Evolutionary conservation across 2,888 invertebrate genomes (phyloP), one percentile per base, ranked within the genome.

Genomic region (Vesta saturnalis): DNA sequence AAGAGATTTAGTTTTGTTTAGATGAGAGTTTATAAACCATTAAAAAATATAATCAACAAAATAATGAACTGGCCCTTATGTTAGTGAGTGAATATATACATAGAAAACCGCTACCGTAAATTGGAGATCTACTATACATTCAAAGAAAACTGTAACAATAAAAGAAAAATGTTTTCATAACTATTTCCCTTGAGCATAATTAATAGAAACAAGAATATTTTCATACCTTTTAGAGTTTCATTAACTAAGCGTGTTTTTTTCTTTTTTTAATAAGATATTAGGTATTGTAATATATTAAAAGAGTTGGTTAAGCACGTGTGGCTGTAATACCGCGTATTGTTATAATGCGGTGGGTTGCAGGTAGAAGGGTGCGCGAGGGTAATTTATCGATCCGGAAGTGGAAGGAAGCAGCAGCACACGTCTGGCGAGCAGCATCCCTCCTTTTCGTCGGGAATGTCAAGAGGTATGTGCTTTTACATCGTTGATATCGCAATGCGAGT

Each of bases 321-420:
- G 35, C 47, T 66, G 62, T 66, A 66, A 70, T 66, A 60, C 63
- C 63, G 57, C 66, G 60, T 69, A 69, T 63, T 66, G 69, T 66
- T 70, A 63, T 66, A 65, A 60, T 55, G 62, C 55, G 58, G 60
- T 64, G 70, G 67, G 68, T 52, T 73, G 73, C 71, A 73, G 72
- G 73, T 73, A 68, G 70, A 69, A 70, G 71, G 66, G 69, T 69
- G 67, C 60, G n/a, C 39, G 63, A 68, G 71, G 68, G 69, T 67
- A 56, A 65, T 66, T 59, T 73, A 73, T 73, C 73, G 73, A 73
- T 73, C 73, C 70, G 73, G 73, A 73, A 73, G 70, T 72, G 70
- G 69, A 73, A 73, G 73, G 72, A 73, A 73, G 73, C 73, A 73
- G 73, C 73, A 66, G 72, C 73, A 73, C 71, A 73, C 72, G 73